phyloP scores from a whole-genome alignment of 1,140 invertebrate species.

The Lordiphosa clarofinis region DNA sequence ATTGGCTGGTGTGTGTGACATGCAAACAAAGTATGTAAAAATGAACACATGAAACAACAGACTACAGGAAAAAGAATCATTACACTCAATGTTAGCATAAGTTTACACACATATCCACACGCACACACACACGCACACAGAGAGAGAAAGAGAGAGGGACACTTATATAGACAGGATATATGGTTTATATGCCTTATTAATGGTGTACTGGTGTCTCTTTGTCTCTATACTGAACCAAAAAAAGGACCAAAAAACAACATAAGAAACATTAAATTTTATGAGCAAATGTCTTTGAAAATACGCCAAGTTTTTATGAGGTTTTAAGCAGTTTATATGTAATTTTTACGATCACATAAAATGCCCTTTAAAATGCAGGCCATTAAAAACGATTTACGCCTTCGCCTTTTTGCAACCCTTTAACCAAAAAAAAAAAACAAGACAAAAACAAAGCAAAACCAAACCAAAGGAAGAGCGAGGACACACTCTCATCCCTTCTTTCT shows the following conservation, averaged over 20 bases:
- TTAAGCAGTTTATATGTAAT: constrained; percentile 76
- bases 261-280: constrained; percentile 69
- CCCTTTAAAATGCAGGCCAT: constrained; percentile 69
- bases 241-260: constrained; percentile 34
- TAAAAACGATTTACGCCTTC: constrained; percentile 74
- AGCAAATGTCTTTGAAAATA: constrained; percentile 53
- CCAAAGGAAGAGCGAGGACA: constrained; percentile 19
- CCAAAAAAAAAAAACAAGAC: not conserved
- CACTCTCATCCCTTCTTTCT: constrained; percentile 4
- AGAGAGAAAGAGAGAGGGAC: constrained; percentile 24
- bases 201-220: constrained; percentile 42
- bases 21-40: constrained; percentile 40
- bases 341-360: constrained; percentile 75
- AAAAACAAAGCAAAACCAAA: constrained; percentile 3
- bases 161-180: constrained; percentile 19
- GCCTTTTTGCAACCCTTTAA: constrained; percentile 39
- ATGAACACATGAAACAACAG: constrained; percentile 31
- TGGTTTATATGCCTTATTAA: constrained; percentile 22
- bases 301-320: constrained; percentile 70
- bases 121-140: constrained; percentile 23
- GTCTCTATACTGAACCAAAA: constrained; percentile 31
- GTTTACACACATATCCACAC: constrained; percentile 18
- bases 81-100: constrained; percentile 56
- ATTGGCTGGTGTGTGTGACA: constrained; percentile 31
- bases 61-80: constrained; percentile 52